Conservation (phyloP, 2,113 vertebrate genomes). For the Trematomus loennbergii region DNA sequence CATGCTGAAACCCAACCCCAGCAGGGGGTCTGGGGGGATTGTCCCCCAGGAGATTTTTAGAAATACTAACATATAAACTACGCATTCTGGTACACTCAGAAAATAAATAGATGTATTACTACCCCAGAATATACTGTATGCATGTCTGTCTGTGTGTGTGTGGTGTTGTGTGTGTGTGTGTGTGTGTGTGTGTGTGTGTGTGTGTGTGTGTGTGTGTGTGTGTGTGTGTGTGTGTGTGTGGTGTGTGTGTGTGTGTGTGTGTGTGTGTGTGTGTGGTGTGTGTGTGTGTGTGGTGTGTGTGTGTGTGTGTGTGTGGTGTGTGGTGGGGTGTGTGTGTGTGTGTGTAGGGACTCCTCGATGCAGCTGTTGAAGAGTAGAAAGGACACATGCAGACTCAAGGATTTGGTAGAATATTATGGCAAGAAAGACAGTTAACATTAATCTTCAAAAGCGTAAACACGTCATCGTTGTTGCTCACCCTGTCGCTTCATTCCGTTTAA, state of each 20-base stretch:
- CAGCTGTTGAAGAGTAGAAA: neutral
- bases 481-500: no score
- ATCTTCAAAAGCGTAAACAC: no score
- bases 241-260: constrained; percentile 10
- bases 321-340: neutral
- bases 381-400: neutral
- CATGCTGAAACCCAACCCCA: no score
- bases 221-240: constrained; percentile 10
- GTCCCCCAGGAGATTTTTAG: no score
- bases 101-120: no score
- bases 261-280: neutral
- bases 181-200: neutral
- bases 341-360: neutral
- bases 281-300: neutral
- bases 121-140: constrained; percentile 4
- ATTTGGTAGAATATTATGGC: neutral
- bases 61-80: no score
- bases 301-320: neutral
- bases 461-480: no score
- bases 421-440: neutral
- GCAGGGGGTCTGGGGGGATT: no score
- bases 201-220: neutral
- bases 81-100: no score
- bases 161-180: constrained; percentile 4
- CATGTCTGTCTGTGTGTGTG: constrained; percentile 5